Conservation (phyloP, 2,888 invertebrate species). For the Bembecia ichneumoniformis region DNA sequence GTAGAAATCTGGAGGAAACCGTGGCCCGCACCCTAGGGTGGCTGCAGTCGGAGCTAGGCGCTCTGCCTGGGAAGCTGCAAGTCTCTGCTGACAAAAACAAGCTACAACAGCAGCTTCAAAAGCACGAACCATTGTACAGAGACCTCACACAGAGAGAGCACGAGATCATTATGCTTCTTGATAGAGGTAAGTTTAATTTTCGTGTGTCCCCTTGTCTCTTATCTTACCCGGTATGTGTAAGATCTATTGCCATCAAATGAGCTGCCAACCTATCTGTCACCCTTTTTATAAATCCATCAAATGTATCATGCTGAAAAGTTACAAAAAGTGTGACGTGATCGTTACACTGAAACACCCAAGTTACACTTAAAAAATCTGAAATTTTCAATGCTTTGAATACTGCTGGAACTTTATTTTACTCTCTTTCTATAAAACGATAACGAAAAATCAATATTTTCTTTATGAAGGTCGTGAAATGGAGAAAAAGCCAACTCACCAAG, state of each 20-base stretch:
- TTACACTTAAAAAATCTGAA: no score
- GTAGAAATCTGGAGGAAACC: conserved; percentile 90
- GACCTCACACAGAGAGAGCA: conserved; percentile 92
- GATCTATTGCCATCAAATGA: no score
- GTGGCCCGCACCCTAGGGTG: conserved; percentile 92
- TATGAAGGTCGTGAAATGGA: conserved; percentile 63
- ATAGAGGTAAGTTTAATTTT: conserved; percentile 79
- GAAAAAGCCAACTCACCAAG: conserved; percentile 61
- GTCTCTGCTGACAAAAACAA: conserved; percentile 90
- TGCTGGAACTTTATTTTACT: no score
- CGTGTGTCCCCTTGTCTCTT: no score
- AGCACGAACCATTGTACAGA: conserved; percentile 91
- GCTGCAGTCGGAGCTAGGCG: conserved; percentile 85
- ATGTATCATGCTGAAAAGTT: no score
- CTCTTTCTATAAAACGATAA: no score
- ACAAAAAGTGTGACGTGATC: no score
- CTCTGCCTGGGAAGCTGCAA: conserved; percentile 81
- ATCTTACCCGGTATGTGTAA: no score
- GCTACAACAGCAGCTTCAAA: conserved; percentile 88
- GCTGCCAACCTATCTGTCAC: no score
- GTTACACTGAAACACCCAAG: no score
- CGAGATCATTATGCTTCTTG: conserved; percentile 93
- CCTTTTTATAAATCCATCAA: no score
- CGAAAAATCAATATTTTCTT: neutral
- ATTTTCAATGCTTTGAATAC: no score